These are phyloP conservation scores for Crotalus horridus DNA, from an alignment of 2,113 vertebrate species.

Conservation along the genomic window DNA sequence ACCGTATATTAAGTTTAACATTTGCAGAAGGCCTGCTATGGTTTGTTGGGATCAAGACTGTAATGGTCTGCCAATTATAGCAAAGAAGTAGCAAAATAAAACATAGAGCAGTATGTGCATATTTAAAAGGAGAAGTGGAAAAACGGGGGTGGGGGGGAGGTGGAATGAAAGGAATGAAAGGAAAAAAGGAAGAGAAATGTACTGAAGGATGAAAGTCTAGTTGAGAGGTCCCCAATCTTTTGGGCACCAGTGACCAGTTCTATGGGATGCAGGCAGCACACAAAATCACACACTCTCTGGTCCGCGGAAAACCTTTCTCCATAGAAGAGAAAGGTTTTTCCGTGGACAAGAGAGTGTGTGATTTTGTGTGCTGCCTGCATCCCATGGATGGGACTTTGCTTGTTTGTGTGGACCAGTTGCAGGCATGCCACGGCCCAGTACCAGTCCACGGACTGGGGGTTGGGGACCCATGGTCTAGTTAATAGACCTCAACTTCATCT, in stretches of 20 bases:
- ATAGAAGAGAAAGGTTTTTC: too few relatives aligned
- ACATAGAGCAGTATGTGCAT: neutral
- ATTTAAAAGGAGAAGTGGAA: neutral
- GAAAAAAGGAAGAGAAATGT: neutral
- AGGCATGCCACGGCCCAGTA: too few relatives aligned
- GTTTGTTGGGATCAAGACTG: neutral
- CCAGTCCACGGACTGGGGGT: too few relatives aligned
- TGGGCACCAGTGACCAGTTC: too few relatives aligned
- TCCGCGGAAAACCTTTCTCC: too few relatives aligned
- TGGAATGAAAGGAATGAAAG: neutral
- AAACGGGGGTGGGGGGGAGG: neutral
- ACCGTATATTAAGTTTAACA: neutral
- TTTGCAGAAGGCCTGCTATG: neutral
- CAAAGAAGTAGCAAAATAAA: neutral
- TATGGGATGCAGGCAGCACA: too few relatives aligned
- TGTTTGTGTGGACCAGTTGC: too few relatives aligned
- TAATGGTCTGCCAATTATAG: neutral
- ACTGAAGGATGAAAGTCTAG: neutral
- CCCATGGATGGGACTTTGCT: too few relatives aligned
- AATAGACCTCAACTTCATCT: neutral
- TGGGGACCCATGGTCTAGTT: too few relatives aligned
- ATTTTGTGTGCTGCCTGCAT: too few relatives aligned
- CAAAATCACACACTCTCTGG: too few relatives aligned
- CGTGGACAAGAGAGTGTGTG: too few relatives aligned
- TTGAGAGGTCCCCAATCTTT: neutral